Conservation (phyloP, 2,113 vertebrate genomes). For the Shinisaurus crocodilurus region DNA sequence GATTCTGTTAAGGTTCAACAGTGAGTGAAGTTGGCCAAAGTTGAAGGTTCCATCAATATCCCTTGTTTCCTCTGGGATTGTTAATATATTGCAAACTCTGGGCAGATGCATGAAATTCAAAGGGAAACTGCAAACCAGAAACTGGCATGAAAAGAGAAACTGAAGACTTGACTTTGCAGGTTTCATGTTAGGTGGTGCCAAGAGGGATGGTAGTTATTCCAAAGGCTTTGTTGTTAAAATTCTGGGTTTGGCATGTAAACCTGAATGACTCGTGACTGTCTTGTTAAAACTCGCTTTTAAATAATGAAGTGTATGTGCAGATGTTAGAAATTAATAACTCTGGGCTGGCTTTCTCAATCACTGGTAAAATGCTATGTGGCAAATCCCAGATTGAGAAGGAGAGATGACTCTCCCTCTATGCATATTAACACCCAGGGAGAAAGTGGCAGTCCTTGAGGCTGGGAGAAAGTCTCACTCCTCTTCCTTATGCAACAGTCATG, state of each 20-base stretch:
- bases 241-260: slow-evolving; percentile 27
- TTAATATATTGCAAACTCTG: not conserved
- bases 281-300: slow-evolving; percentile 38
- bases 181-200: slow-evolving; percentile 7
- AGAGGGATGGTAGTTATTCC: not conserved
- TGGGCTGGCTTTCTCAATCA: not conserved
- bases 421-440: not conserved
- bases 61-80: slow-evolving; percentile 6
- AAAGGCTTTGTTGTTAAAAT: slow-evolving; percentile 40
- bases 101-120: not conserved
- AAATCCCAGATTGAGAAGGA: not conserved
- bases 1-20: slow-evolving; percentile 13
- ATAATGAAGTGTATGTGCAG: slow-evolving; percentile 10
- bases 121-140: not conserved
- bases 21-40: not conserved
- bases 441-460: not conserved
- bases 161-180: not conserved
- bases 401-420: not conserved
- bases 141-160: not conserved
- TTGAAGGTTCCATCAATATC: not conserved
- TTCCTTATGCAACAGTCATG: not conserved
- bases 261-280: slow-evolving; percentile 23
- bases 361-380: not conserved
- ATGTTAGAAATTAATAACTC: slow-evolving; percentile 23
- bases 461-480: not conserved